Conservation (phyloP, 1,140 invertebrate genomes). For the Drosophila bocki region DNA sequence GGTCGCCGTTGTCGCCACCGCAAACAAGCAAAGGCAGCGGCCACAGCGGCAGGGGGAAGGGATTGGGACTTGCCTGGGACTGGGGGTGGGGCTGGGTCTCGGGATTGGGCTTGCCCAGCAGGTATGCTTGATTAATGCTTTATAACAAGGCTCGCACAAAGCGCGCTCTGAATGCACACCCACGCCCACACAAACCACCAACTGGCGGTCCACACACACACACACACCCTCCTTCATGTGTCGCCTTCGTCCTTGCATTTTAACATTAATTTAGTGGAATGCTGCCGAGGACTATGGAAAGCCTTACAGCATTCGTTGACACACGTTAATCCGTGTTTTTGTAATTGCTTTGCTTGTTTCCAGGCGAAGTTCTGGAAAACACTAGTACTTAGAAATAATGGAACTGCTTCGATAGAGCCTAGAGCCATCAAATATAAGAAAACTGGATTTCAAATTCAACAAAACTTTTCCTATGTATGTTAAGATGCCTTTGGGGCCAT, state of each 20-base stretch:
- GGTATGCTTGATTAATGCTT: conserved; percentile 84
- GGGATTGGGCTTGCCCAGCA: conserved; percentile 60
- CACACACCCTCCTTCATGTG: conserved; percentile 25
- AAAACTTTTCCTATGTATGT: background rate
- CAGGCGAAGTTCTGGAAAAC: background rate
- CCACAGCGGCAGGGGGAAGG: conserved; percentile 30
- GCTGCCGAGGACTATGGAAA: conserved; percentile 58
- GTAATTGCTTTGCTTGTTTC: conserved; percentile 33
- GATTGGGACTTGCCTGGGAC: background rate
- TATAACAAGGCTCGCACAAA: conserved; percentile 68
- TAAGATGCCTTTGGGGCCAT: conserved; percentile 15
- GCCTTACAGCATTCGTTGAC: conserved; percentile 69
- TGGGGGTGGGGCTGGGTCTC: background rate
- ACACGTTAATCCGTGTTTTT: conserved; percentile 71
- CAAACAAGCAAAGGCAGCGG: conserved; percentile 80
- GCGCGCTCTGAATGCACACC: conserved; percentile 32
- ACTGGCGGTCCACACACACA: conserved; percentile 29
- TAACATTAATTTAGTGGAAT: conserved; percentile 83
- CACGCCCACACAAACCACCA: conserved; percentile 42
- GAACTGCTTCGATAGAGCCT: background rate
- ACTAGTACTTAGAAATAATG: background rate
- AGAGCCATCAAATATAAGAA: background rate
- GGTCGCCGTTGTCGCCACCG: conserved; percentile 67
- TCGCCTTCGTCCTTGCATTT: conserved; percentile 61
- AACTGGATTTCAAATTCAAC: background rate